Evolutionary conservation across 2,888 invertebrate species (phyloP).

Genomic region (Orthosia cruda): DNA sequence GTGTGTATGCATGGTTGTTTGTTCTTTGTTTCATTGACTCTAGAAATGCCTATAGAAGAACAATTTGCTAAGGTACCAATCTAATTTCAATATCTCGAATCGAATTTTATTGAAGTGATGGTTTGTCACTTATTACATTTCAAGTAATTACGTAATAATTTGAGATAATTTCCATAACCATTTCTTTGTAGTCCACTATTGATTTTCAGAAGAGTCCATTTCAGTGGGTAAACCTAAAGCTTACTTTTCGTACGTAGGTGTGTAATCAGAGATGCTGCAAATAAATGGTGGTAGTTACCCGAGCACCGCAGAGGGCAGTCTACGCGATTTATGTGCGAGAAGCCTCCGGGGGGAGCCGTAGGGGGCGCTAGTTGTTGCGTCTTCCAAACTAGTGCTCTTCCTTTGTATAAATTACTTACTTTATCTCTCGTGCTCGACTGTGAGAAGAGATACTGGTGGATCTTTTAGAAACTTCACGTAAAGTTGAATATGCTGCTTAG

Average conservation of each 20-base stretch:
- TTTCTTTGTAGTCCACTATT: background rate
- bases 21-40: background rate
- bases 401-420: slow-evolving; percentile 70
- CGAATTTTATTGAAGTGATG: too few relatives aligned
- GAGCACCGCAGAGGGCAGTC: slow-evolving; percentile 89
- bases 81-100: too few relatives aligned
- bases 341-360: slow-evolving; percentile 65
- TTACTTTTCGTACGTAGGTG: slow-evolving; percentile 65
- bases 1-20: background rate
- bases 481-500: slow-evolving; percentile 52
- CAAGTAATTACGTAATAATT: too few relatives aligned
- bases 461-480: slow-evolving; percentile 58
- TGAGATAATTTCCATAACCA: background rate
- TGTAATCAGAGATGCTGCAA: slow-evolving; percentile 87
- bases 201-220: slow-evolving; percentile 9
- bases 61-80: too few relatives aligned
- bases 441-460: slow-evolving; percentile 55
- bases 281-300: slow-evolving; percentile 89
- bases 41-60: too few relatives aligned
- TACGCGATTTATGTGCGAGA: slow-evolving; percentile 85
- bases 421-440: slow-evolving; percentile 63
- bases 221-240: slow-evolving; percentile 13
- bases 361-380: slow-evolving; percentile 71
- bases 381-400: slow-evolving; percentile 70
- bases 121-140: too few relatives aligned